Evolutionary conservation across 2,113 vertebrate genomes (phyloP), one percentile per base, ranked within the genome.

Genomic region (Esox niger): DNA sequence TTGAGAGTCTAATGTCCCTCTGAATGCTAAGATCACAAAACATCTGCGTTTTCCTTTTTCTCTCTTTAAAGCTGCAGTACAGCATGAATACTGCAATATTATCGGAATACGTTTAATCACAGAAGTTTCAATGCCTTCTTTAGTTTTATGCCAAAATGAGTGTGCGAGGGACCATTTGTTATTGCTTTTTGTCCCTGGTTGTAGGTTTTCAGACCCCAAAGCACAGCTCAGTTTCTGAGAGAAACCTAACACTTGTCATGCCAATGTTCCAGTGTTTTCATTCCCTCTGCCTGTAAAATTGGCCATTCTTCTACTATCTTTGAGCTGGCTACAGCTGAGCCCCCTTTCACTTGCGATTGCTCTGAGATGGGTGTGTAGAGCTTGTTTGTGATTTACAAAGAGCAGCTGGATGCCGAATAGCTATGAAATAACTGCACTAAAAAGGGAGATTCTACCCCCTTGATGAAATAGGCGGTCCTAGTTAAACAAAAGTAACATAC

Each of bases 371-470:
- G 77, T 69, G 64, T 70, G 67, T 63, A 70, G 75, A 69, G 69
- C 64, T 79, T 68, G 33, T 68, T 69, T 68, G 71, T 82, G 82
- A 84, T 84, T 84, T 84, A 80, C 73, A 78, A 69, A 69, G 75
- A 74, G 77, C 82, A 82, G 79, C 78, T 84, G 80, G 70, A 54
- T 43, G 38, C 15, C 58, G 75, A 66, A 58, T 13, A 43, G 35
- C 56, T 58, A 27, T 31, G 26, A 58, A 58, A 30, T 26, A 58
- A 58, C 15, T 15, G 15, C 6, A 29, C 7, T 58, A 15, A 29
- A 26, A 52, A 21, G 47, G n/a, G n/a, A 4, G n/a, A n/a, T 52
- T 52, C 6, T 52, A 17, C 47, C 17, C 6, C n/a, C 17, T 52
- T 21, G 47, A 5, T 38, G 35, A 11, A 38, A 38, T 5, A 11